Evolutionary conservation across 1,140 invertebrate genomes (phyloP).

Genomic region (Heliconius hermathena): DNA sequence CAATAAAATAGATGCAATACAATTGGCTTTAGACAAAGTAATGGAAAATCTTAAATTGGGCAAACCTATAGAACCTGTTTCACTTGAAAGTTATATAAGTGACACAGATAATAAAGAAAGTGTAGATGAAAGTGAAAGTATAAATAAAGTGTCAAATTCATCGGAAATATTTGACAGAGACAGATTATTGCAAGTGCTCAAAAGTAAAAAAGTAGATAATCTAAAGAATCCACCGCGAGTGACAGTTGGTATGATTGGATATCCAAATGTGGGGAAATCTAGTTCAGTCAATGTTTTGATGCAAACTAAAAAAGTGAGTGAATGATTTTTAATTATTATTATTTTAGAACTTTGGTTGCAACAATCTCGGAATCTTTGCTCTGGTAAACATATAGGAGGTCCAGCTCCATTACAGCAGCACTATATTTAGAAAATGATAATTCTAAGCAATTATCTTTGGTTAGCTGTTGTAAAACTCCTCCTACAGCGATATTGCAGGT

Average conservation of each 20-base stretch:
- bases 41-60: slow-evolving; percentile 64
- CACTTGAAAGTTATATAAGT: slow-evolving; percentile 23
- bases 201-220: slow-evolving; percentile 84
- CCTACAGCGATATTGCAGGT: too few relatives aligned
- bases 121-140: slow-evolving; percentile 26
- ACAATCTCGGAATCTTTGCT: too few relatives aligned
- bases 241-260: slow-evolving; percentile 97
- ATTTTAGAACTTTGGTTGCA: too few relatives aligned
- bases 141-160: slow-evolving; percentile 54
- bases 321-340: neutral
- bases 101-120: slow-evolving; percentile 29
- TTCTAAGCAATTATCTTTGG: too few relatives aligned
- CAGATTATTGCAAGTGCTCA: slow-evolving; percentile 87
- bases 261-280: slow-evolving; percentile 99
- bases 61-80: slow-evolving; percentile 58
- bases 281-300: slow-evolving; percentile 98
- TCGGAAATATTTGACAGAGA: slow-evolving; percentile 83
- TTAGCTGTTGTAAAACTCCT: too few relatives aligned
- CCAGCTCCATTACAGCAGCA: too few relatives aligned
- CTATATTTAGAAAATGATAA: too few relatives aligned
- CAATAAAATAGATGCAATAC: slow-evolving; percentile 77
- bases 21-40: slow-evolving; percentile 78
- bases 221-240: slow-evolving; percentile 84
- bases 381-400: too few relatives aligned
- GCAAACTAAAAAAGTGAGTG: slow-evolving; percentile 90